phyloP scores from a whole-genome alignment of 2,797 vertebrate genomes.

The Phrynocephalus vlangalii region DNA sequence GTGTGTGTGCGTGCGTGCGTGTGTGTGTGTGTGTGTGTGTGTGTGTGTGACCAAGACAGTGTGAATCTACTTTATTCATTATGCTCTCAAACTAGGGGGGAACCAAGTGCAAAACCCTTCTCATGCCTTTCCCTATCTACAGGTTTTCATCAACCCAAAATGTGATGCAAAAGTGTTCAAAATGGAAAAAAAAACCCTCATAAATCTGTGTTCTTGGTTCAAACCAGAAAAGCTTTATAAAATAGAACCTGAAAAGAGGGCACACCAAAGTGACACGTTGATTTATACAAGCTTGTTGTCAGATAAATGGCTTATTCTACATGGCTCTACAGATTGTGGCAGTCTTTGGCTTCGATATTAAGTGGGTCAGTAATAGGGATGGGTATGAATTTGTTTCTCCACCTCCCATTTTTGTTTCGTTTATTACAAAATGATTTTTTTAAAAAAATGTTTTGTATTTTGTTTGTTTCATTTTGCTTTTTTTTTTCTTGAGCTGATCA shows the following conservation, averaged over 20 bases:
- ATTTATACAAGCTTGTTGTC: accelerated
- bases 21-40: not conserved
- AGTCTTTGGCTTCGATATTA: constrained; percentile 24
- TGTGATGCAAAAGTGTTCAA: constrained; percentile 59
- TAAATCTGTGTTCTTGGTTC: constrained; percentile 63
- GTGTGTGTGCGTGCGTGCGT: too few species aligned
- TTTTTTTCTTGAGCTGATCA: too few species aligned
- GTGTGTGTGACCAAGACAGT: not conserved
- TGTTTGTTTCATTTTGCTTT: not conserved
- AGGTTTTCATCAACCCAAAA: constrained; percentile 33
- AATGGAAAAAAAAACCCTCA: constrained; percentile 35
- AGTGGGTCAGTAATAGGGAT: constrained; percentile 20
- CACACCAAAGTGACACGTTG: not conserved
- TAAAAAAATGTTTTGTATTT: too few species aligned
- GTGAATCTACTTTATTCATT: constrained; percentile 30
- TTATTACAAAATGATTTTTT: too few species aligned
- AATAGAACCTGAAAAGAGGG: not conserved
- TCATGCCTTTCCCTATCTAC: constrained; percentile 39
- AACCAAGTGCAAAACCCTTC: constrained; percentile 15
- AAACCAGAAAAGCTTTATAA: constrained; percentile 58
- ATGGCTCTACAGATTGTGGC: accelerated
- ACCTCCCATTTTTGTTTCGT: too few species aligned
- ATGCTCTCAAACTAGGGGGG: not conserved
- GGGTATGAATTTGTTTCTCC: too few species aligned
- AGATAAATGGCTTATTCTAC: not conserved